A percentile compares a stretch with the other conserved stretches of the same genome.
Conservation (phyloP, 2,113 vertebrate species). For the Lucifuga dentata region DNA sequence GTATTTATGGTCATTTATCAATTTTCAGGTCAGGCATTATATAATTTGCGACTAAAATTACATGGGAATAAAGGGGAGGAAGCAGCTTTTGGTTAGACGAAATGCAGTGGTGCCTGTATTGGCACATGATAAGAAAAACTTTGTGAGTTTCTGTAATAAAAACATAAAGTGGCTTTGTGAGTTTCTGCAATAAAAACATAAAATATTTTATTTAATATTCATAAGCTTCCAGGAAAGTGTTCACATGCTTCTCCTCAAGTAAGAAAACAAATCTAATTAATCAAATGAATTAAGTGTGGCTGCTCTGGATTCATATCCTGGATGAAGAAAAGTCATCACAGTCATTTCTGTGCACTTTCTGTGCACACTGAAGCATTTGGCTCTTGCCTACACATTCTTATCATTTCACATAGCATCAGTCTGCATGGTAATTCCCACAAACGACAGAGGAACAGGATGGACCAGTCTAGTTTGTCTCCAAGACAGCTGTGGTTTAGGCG, state of each 20-base stretch:
- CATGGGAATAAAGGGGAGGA: not conserved
- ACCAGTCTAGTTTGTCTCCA: constrained; percentile 63
- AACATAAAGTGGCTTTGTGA: not conserved
- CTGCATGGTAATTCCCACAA: constrained; percentile 10
- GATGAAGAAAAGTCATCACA: not conserved
- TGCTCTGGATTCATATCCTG: not conserved
- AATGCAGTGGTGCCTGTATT: no score
- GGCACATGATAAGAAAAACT: not conserved
- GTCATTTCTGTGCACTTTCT: not conserved
- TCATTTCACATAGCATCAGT: constrained; percentile 52
- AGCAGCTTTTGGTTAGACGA: not conserved
- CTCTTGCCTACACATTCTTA: constrained; percentile 61
- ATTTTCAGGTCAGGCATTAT: not conserved
- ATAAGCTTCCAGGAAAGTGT: not conserved
- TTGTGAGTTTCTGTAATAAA: no score
- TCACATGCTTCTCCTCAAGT: not conserved
- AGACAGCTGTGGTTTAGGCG: constrained; percentile 31
- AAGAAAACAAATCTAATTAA: not conserved
- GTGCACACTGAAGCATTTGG: constrained; percentile 6
- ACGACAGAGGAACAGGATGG: constrained; percentile 63
- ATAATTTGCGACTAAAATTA: not conserved
- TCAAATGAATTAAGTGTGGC: not conserved
- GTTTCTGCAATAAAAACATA: not conserved
- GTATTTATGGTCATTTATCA: not conserved
- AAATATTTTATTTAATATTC: not conserved